Evolutionary conservation across 2,797 vertebrate genomes (phyloP).

Genomic region (Thaleichthys pacificus): DNA sequence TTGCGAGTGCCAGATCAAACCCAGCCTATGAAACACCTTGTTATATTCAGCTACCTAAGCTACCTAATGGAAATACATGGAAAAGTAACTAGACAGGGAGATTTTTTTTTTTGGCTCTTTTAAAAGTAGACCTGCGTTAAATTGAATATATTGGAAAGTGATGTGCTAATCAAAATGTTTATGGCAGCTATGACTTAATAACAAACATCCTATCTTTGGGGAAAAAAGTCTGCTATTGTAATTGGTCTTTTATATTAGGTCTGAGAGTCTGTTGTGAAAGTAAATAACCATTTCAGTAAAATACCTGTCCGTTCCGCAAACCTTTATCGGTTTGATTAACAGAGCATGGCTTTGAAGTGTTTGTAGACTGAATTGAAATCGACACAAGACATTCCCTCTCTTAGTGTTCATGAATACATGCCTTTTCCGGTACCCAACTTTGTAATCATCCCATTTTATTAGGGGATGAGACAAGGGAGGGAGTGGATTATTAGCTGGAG

Average conservation of each 20-base stretch:
- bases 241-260: no score
- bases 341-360: slow-evolving; percentile 1
- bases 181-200: background rate
- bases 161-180: background rate
- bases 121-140: no score
- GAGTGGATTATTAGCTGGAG: background rate
- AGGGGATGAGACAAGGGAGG: background rate
- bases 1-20: slow-evolving; percentile 31
- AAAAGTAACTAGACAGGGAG: background rate
- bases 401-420: slow-evolving; percentile 3
- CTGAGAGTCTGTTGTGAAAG: no score
- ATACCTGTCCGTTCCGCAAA: background rate
- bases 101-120: background rate
- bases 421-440: background rate
- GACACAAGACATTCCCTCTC: background rate
- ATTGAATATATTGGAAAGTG: background rate
- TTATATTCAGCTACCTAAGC: background rate
- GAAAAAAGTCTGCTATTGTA: no score
- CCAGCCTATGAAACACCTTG: slow-evolving; percentile 15
- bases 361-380: no score
- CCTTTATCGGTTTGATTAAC: background rate
- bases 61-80: background rate
- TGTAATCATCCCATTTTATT: slow-evolving; percentile 7
- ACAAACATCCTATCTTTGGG: background rate
- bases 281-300: background rate